Evolutionary conservation across 2,113 vertebrate genomes (phyloP).

Genomic region (Colaptes auratus): DNA sequence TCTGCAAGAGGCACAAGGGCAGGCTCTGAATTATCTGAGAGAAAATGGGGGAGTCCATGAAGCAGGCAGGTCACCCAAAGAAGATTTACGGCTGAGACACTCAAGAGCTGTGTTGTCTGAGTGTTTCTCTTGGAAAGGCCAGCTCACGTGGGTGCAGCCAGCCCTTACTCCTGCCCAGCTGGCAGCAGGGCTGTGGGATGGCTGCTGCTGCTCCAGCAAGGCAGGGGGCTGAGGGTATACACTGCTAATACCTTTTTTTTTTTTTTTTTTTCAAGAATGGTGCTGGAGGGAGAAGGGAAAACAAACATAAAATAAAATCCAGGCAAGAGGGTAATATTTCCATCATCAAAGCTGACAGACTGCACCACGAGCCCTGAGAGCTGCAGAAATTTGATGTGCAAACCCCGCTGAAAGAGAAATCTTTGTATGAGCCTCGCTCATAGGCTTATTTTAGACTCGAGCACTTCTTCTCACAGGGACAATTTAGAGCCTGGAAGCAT

Average conservation of each 20-base stretch:
- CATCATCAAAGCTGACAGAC: background rate
- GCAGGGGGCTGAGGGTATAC: accelerated
- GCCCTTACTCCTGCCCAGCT: background rate
- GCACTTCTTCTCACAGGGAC: background rate
- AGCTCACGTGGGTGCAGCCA: accelerated
- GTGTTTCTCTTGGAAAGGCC: constrained; percentile 30
- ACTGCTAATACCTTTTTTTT: background rate
- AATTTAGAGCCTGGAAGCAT: constrained; percentile 25
- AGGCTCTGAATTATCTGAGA: background rate
- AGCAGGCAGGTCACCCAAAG: background rate
- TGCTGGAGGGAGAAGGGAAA: constrained; percentile 26
- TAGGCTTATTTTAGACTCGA: background rate
- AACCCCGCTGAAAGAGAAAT: background rate
- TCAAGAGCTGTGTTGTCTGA: constrained; percentile 2
- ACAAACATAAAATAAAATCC: constrained; percentile 19
- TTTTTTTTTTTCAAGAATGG: background rate
- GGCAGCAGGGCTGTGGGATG: background rate
- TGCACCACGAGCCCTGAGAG: background rate
- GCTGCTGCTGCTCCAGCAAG: accelerated
- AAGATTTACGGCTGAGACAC: constrained; percentile 9
- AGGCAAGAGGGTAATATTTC: constrained; percentile 28
- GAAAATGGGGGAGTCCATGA: constrained; percentile 7
- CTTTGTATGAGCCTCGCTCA: background rate
- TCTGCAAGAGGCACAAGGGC: background rate
- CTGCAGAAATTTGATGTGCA: background rate